These are phyloP conservation scores for Serilophus lunatus DNA, from an alignment of 2,113 vertebrate genomes.

Conservation along the genomic window DNA sequence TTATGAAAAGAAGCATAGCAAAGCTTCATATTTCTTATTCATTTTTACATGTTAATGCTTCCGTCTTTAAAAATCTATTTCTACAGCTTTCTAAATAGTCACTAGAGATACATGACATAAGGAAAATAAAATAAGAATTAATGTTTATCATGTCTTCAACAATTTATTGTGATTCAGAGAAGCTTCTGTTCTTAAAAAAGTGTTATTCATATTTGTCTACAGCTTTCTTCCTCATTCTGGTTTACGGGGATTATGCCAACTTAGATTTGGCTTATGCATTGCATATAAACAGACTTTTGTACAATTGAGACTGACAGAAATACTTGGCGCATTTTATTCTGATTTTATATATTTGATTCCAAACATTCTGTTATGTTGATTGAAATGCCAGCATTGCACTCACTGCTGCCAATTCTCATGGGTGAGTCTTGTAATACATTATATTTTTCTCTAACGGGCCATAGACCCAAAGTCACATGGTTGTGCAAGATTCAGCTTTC, in stretches of 20 bases:
- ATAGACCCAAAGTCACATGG: not conserved
- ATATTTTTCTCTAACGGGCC: not conserved
- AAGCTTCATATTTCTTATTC: not conserved
- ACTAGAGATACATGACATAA: not conserved
- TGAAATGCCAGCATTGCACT: not conserved
- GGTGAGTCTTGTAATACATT: not conserved
- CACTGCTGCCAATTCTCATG: not conserved
- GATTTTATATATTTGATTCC: not conserved
- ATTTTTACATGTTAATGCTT: not conserved
- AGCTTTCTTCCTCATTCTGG: not conserved
- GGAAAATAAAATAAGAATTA: not conserved
- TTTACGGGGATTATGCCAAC: not conserved
- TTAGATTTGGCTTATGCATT: not conserved
- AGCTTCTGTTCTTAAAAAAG: not conserved
- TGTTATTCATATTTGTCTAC: not conserved
- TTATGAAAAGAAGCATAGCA: not conserved
- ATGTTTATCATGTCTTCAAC: not conserved
- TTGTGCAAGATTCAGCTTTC: not conserved
- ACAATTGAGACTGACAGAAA: not conserved
- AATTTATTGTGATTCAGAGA: not conserved
- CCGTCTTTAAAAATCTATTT: not conserved
- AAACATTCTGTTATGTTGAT: not conserved
- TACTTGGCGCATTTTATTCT: slow-evolving; percentile 19
- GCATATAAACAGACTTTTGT: not conserved
- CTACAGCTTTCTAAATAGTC: not conserved